Percentiles rank a stretch among this genome's conserved stretches.
These are phyloP conservation scores for Mya arenaria DNA, from an alignment of 1,140 invertebrate genomes.

Conservation along the genomic window DNA sequence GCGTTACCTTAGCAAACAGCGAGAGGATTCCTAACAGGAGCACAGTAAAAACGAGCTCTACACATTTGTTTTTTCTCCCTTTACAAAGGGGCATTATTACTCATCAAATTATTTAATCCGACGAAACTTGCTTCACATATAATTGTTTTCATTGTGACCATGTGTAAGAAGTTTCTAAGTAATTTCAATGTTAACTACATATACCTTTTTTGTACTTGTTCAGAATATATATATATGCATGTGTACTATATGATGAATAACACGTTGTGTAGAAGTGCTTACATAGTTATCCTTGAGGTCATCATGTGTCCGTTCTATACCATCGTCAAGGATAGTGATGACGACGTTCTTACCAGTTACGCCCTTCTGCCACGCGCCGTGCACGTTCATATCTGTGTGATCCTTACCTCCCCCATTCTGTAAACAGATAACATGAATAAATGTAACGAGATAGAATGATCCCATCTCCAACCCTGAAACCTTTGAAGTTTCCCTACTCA, in stretches of 20 bases:
- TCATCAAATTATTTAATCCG: too few species aligned
- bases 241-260: not conserved
- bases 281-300: constrained; percentile 96
- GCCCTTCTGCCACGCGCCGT: constrained; percentile 95
- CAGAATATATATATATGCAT: not conserved
- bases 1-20: too few species aligned
- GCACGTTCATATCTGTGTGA: constrained; percentile 97
- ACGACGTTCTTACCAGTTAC: constrained; percentile 97
- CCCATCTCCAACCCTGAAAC: not conserved
- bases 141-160: too few species aligned
- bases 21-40: too few species aligned
- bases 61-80: too few species aligned
- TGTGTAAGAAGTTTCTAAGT: too few species aligned
- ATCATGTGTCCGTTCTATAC: constrained; percentile 97
- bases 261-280: constrained; percentile 81
- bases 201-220: not conserved
- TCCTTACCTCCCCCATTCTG: constrained; percentile 73
- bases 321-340: constrained; percentile 97
- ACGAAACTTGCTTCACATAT: too few species aligned
- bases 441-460: not conserved
- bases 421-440: constrained; percentile 38
- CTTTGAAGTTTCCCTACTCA: not conserved
- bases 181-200: too few species aligned
- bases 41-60: too few species aligned
- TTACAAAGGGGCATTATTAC: too few species aligned